Base-by-base conservation (phyloP, 2,113 vertebrate genomes). In the Picathartes gymnocephalus region DNA sequence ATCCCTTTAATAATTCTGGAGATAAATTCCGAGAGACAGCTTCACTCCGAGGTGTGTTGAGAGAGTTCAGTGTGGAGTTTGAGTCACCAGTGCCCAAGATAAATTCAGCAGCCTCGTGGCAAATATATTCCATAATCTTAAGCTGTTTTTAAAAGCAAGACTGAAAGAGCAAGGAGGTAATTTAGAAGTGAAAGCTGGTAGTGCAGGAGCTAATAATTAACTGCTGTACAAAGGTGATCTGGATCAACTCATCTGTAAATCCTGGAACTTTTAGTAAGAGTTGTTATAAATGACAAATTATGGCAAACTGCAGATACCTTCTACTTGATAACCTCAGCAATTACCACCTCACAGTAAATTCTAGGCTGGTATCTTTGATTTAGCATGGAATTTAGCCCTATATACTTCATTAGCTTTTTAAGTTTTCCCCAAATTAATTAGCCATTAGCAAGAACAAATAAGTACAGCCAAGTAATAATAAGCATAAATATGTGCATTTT, bases 161-260 rank as follows among this genome's bases (percentile, higher is more conserved):
- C 12, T 58, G 47, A 85, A 30, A 5, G 40, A 91, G 35, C 28
- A 58, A 66, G 71, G 31, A 93, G 80, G 79, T 39, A 83, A 96
- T 90, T 94, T 71, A 73, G 50, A 83, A 90, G 47, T 5, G 15
- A 74, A 81, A 95, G 61, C 95, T 44, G 35, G 51, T 62, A 48
- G 85, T 62, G 4, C 51, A 25, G 72, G 90, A 86, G 90, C 72
- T 90, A 97, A 96, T 95, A 76, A 93, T 96, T 94, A 96, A 92
- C 74, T 70, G 74, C 88, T 44, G 62, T 30, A 74, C 72, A 90
- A 89, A 94, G 92, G 90, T 94, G 92, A 95, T 81, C 76, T 30
- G 60, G 72, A 94, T 94, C 85, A 93, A 92, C 76, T 95, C 92
- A 77, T 81, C 81, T 95, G 90, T 88, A 97, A 96, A 90, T 90